Evolutionary conservation across 2,888 invertebrate genomes (phyloP).

Genomic region (Brachynemurus nebulosus): DNA sequence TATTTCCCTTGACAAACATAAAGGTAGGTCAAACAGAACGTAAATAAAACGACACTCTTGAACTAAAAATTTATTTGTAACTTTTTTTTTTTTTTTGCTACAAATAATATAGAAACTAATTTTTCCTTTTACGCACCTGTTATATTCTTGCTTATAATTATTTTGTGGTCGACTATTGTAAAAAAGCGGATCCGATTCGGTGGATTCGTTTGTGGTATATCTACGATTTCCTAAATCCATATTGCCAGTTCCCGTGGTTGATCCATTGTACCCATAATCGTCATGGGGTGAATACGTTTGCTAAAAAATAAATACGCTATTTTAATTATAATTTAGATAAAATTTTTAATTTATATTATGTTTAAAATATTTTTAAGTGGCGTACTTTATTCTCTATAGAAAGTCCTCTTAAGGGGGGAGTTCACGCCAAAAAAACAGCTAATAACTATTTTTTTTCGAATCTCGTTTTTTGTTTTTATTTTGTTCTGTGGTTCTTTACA

Average conservation of each 20-base stretch:
- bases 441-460: no score
- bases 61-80: no score
- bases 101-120: no score
- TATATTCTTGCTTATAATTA: conserved; percentile 43
- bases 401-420: no score
- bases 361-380: background rate
- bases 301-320: conserved; percentile 15
- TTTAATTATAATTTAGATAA: background rate
- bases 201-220: conserved; percentile 23
- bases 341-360: background rate
- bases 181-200: conserved; percentile 58
- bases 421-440: no score
- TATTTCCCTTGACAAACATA: no score
- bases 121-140: conserved; percentile 29
- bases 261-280: conserved; percentile 30
- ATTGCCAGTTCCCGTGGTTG: conserved; percentile 26
- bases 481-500: no score
- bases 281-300: conserved; percentile 30
- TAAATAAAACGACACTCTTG: no score
- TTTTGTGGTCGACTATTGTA: conserved; percentile 78
- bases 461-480: no score
- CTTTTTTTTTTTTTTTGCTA: no score
- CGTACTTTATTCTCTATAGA: background rate
- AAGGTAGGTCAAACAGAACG: no score
- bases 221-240: conserved; percentile 20